Conservation (phyloP, 1,140 invertebrate species). For the Leptonema lineaticorne region DNA sequence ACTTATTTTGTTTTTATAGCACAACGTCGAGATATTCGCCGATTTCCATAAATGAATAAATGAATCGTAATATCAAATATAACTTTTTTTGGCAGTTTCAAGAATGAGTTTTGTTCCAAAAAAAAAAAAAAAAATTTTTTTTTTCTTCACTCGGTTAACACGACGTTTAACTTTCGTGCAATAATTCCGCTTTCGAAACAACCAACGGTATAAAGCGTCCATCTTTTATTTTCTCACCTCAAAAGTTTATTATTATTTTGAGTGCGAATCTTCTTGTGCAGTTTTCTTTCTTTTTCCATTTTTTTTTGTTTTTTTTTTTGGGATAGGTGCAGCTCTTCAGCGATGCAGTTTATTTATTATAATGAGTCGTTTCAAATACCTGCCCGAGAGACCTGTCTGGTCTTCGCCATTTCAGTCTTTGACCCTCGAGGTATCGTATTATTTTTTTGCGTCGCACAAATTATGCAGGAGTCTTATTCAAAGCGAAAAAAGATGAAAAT, state of each 20-base stretch:
- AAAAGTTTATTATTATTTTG: no score
- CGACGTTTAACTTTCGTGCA: no score
- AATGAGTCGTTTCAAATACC: slow-evolving; percentile 16
- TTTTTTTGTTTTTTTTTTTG: no score
- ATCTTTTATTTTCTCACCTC: no score
- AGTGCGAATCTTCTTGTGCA: no score
- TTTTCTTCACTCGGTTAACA: no score
- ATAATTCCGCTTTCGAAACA: no score
- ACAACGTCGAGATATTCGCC: not conserved
- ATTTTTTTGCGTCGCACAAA: slow-evolving; percentile 13
- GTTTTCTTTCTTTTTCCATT: no score
- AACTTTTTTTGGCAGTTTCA: not conserved
- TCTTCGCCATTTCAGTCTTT: slow-evolving; percentile 1
- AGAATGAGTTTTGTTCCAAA: not conserved
- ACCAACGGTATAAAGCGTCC: no score
- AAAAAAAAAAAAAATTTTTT: no score
- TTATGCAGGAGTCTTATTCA: slow-evolving; percentile 20
- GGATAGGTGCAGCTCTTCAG: not conserved
- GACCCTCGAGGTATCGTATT: slow-evolving; percentile 13
- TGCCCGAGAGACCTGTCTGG: slow-evolving; percentile 2
- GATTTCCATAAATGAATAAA: not conserved
- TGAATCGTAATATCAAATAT: not conserved
- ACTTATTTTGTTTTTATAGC: not conserved
- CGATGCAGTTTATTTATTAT: slow-evolving; percentile 7
- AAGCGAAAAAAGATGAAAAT: not conserved